These are phyloP conservation scores for Virgularia gustaviana DNA, from an alignment of 92 coral and sea anemone species.

Conservation along the genomic window DNA sequence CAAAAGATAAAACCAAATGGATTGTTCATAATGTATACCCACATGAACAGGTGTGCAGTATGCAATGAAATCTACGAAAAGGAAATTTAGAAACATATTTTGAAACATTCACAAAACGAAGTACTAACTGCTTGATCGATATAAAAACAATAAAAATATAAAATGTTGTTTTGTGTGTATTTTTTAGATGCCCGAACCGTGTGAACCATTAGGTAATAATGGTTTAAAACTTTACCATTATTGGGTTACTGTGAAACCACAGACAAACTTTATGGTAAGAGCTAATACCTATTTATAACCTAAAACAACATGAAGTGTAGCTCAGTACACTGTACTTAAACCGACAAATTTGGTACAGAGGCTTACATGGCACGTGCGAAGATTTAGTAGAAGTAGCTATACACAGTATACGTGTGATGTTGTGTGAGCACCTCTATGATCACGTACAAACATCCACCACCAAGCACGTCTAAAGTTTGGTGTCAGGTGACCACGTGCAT, in stretches of 20 bases:
- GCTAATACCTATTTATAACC: neutral
- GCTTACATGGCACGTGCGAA: too few relatives aligned
- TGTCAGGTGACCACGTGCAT: too few relatives aligned
- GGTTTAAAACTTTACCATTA: conserved; percentile 66
- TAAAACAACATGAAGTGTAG: neutral
- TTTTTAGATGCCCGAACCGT: conserved; percentile 47
- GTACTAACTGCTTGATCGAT: neutral
- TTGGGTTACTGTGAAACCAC: conserved; percentile 95
- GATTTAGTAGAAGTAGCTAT: too few relatives aligned
- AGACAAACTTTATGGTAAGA: conserved; percentile 92
- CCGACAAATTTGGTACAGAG: neutral
- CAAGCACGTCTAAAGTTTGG: too few relatives aligned
- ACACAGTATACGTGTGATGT: too few relatives aligned
- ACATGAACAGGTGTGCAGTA: conserved; percentile 68
- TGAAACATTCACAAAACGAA: neutral
- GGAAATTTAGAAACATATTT: neutral
- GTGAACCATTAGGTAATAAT: conserved; percentile 70
- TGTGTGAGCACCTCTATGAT: too few relatives aligned
- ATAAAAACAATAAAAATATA: neutral
- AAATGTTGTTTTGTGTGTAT: conserved; percentile 20
- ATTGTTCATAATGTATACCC: conserved; percentile 86
- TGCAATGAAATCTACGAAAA: neutral
- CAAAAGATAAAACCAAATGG: conserved; percentile 68
- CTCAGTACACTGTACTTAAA: too few relatives aligned
- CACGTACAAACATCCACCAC: too few relatives aligned